Evolutionary conservation across 1,140 invertebrate genomes (phyloP).

Genomic region (Drosophila gunungcola): DNA sequence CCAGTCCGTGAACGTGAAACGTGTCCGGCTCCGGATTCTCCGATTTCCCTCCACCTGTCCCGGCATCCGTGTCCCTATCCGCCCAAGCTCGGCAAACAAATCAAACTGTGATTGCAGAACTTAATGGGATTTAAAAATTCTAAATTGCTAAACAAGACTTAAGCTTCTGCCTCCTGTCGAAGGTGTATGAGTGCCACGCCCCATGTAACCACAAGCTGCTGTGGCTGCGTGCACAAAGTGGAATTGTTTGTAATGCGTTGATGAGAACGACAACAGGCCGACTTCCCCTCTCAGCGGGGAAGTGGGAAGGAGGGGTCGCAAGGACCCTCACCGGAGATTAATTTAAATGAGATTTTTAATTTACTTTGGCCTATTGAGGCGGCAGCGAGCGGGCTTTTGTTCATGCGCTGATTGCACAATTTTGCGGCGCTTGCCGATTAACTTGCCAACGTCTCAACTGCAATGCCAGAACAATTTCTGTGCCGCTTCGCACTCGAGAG

Average conservation of each 20-base stretch:
- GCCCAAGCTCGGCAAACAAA: conserved; percentile 53
- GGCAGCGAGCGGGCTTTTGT: conserved; percentile 24
- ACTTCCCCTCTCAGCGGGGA: background rate
- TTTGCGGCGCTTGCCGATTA: conserved; percentile 24
- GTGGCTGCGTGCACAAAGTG: conserved; percentile 72
- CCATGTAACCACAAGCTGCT: conserved; percentile 69
- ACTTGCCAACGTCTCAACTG: conserved; percentile 16
- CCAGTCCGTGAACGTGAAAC: conserved; percentile 34
- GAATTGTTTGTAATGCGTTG: conserved; percentile 79
- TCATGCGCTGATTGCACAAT: conserved; percentile 25
- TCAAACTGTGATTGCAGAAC: conserved; percentile 73
- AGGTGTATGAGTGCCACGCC: conserved; percentile 32
- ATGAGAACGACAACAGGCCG: conserved; percentile 44
- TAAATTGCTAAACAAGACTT: conserved; percentile 74
- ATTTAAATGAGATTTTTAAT: conserved; percentile 77
- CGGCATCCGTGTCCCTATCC: too few relatives aligned
- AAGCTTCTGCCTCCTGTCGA: conserved; percentile 29
- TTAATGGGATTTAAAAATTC: conserved; percentile 78
- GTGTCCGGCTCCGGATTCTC: conserved; percentile 22
- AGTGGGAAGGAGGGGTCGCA: conserved; percentile 6
- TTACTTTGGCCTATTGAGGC: conserved; percentile 40
- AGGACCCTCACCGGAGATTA: conserved; percentile 59
- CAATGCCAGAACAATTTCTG: conserved; percentile 18
- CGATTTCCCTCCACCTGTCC: conserved; percentile 19
- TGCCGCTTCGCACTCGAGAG: conserved; percentile 29